Evolutionary conservation across 2,113 vertebrate species (phyloP), one percentile per base, ranked within the genome.

Genomic region (Gasterosteus nipponicus): DNA sequence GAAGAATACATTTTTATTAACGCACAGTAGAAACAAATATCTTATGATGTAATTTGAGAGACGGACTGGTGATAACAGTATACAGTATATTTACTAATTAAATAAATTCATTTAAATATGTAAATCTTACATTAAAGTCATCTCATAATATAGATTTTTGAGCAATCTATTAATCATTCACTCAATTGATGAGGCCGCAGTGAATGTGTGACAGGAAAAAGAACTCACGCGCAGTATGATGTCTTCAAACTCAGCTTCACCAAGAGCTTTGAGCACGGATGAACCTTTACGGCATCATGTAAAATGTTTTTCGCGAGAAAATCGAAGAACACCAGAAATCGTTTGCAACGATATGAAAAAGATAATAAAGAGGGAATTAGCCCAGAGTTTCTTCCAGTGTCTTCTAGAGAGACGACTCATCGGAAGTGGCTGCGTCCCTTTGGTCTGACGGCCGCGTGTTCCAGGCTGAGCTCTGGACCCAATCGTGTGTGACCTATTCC

Each of bases 401-500:
- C 78, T 38, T 7, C 35, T 7, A 54, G 78, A 81, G 71, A 71
- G 22, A 71, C 31, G n/a, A 61, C 77, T 59, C 29, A 16, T 69
- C 70, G 66, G 15, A 79, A 81, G 81, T 26, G 56, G 67, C 77
- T 66, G 58, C 83, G 63, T 83, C 64, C 39, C 81, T 85, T 86
- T 83, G 63, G 77, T 81, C 66, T 85, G 76, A 81, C 62, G 75
- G 62, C 71, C 51, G 18, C 60, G 0, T 59, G 41, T 67, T 86
- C 80, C 62, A 67, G 73, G 83, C 82, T 71, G 61, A 80, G 80
- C 81, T 73, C 81, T 9, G 71, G 80, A 89, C 64, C 78, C 84
- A 77, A 85, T 90, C 42, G 62, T 82, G 86, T 90, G 80, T 93
- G 90, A 93, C 91, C 92, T 92, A 92, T 93, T 92, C 81, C 71